Evolutionary conservation across 2,888 invertebrate species (phyloP).

Genomic region (Lycaena phlaeas): DNA sequence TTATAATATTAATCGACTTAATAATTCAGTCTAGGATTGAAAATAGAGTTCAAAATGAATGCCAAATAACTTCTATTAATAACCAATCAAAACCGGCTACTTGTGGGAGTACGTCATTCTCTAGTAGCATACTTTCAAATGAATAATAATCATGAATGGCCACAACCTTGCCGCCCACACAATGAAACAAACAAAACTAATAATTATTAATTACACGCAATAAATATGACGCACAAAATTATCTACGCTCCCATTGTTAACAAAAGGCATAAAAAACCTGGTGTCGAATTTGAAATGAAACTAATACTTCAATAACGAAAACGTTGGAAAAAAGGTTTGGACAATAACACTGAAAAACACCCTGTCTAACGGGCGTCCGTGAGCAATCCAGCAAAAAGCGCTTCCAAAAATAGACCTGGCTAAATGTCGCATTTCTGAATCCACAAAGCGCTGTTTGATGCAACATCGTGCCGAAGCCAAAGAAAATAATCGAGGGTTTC

Average conservation of each 20-base stretch:
- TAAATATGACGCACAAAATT: slow-evolving; percentile 1
- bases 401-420: slow-evolving; percentile 22
- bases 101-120: too few species aligned
- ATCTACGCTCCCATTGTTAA: background rate
- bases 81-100: too few species aligned
- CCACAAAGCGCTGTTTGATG: slow-evolving; percentile 40
- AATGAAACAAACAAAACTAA: too few species aligned
- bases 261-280: slow-evolving; percentile 10
- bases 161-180: too few species aligned
- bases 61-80: too few species aligned
- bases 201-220: slow-evolving; percentile 4
- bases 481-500: slow-evolving; percentile 57
- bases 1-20: too few species aligned
- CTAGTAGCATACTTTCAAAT: too few species aligned
- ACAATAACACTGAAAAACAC: slow-evolving; percentile 54
- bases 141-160: too few species aligned
- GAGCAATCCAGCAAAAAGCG: slow-evolving; percentile 32
- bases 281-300: slow-evolving; percentile 49
- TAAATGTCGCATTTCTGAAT: slow-evolving; percentile 17
- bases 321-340: slow-evolving; percentile 24
- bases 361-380: slow-evolving; percentile 38
- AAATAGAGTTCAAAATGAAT: too few species aligned
- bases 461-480: slow-evolving; percentile 41
- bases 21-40: too few species aligned
- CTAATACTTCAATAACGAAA: slow-evolving; percentile 23